Conservation (phyloP, 2,888 invertebrate genomes). For the Petrophora chlorosata region DNA sequence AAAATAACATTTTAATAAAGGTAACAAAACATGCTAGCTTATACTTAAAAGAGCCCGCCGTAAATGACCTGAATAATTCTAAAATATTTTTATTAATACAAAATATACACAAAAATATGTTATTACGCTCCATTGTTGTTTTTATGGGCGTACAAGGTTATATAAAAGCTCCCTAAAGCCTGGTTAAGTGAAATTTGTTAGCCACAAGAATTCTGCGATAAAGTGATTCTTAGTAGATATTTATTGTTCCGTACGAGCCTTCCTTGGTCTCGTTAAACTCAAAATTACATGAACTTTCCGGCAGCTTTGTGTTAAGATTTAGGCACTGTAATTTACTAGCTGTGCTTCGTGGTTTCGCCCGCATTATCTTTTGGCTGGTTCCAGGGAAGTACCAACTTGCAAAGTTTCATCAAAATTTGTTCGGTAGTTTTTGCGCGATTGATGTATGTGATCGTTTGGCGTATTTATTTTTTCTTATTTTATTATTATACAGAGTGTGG, state of each 20-base stretch:
- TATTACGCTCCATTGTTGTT: slow-evolving; percentile 54
- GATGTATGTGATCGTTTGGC: no score
- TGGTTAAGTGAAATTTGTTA: slow-evolving; percentile 67
- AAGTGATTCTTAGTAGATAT: slow-evolving; percentile 53
- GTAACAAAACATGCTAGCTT: background rate
- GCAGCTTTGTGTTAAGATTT: no score
- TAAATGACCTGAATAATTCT: slow-evolving; percentile 17
- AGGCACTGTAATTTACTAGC: no score
- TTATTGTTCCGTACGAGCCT: slow-evolving; percentile 31
- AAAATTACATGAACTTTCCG: no score
- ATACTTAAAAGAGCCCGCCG: slow-evolving; percentile 8
- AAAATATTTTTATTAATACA: slow-evolving; percentile 24
- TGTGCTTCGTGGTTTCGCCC: no score
- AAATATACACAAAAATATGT: slow-evolving; percentile 39
- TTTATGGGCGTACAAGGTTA: slow-evolving; percentile 56
- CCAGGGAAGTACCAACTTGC: no score
- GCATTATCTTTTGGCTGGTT: no score
- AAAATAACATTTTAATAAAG: background rate
- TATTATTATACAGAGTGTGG: no score
- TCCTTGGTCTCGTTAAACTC: no score
- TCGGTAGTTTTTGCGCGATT: no score
- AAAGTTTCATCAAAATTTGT: no score
- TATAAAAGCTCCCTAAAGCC: slow-evolving; percentile 59
- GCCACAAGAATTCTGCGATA: slow-evolving; percentile 52
- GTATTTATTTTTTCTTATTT: no score